Conservation (phyloP, 2,797 vertebrate species). For the Gastrophryne carolinensis region DNA sequence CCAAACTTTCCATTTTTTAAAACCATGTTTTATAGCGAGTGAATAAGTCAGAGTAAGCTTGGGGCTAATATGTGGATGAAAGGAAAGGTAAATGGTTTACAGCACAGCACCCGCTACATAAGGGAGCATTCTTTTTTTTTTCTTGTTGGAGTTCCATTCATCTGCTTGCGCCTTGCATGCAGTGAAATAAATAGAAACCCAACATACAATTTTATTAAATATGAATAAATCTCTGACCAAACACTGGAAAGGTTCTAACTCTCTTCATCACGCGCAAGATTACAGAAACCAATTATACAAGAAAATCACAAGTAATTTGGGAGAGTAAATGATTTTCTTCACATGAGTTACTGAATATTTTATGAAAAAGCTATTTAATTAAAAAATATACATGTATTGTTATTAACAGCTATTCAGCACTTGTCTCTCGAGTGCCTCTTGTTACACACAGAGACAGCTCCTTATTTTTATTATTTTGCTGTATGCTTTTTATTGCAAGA, state of each 20-base stretch:
- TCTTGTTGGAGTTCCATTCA: slow-evolving; percentile 3
- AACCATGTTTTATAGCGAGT: slow-evolving; percentile 8
- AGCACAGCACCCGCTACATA: slow-evolving; percentile 27
- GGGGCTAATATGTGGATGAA: slow-evolving; percentile 27
- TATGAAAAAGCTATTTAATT: slow-evolving; percentile 47
- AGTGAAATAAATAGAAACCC: slow-evolving; percentile 31
- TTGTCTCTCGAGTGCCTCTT: slow-evolving; percentile 18
- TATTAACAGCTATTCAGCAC: slow-evolving; percentile 41
- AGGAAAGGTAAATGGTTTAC: slow-evolving; percentile 18
- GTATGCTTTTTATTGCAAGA: slow-evolving; percentile 17
- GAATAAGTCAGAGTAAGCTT: slow-evolving; percentile 13
- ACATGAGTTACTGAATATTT: slow-evolving; percentile 48
- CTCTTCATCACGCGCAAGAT: slow-evolving; percentile 48
- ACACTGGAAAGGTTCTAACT: slow-evolving; percentile 23
- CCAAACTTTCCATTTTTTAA: slow-evolving; percentile 25
- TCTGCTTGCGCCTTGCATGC: slow-evolving; percentile 2
- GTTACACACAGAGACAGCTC: slow-evolving; percentile 20
- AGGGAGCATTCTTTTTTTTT: background rate
- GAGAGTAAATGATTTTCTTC: slow-evolving; percentile 49
- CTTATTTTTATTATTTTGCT: background rate
- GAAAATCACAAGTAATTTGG: slow-evolving; percentile 51
- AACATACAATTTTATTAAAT: slow-evolving; percentile 38
- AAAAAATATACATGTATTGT: slow-evolving; percentile 44
- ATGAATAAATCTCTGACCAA: slow-evolving; percentile 41
- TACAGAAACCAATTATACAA: slow-evolving; percentile 50